Percentiles rank a stretch among this genome's conserved stretches.
phyloP scores from a whole-genome alignment of 2,113 vertebrate species.

The Mobula birostris region DNA sequence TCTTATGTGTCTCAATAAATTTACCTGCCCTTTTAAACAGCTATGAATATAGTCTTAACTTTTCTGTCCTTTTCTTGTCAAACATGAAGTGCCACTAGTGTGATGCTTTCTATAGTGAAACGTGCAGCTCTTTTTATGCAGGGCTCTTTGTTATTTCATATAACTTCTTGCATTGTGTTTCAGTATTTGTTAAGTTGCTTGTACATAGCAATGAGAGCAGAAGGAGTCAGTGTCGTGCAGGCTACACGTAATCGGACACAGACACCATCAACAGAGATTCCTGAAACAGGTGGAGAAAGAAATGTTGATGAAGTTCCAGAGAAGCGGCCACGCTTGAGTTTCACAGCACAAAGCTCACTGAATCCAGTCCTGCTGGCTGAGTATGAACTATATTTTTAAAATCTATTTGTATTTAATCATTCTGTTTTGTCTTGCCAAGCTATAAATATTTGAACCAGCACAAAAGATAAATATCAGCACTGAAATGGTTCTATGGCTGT shows the following conservation, averaged over 20 bases:
- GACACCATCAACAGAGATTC: slow-evolving; percentile 39
- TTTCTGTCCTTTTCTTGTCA: too few relatives aligned
- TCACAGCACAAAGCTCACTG: slow-evolving; percentile 33
- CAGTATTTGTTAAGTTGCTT: slow-evolving; percentile 78
- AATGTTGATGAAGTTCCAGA: slow-evolving; percentile 56
- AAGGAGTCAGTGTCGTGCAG: slow-evolving; percentile 54
- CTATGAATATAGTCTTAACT: too few relatives aligned
- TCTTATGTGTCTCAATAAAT: too few relatives aligned
- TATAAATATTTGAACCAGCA: background rate
- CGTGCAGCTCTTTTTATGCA: background rate
- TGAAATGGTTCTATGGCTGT: too few relatives aligned
- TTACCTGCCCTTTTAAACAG: too few relatives aligned
- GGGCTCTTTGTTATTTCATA: background rate
- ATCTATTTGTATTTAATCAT: background rate
- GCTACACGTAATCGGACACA: slow-evolving; percentile 46
- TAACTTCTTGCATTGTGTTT: slow-evolving; percentile 41
- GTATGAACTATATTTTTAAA: slow-evolving; percentile 11
- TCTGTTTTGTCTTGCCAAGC: background rate
- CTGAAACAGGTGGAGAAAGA: slow-evolving; percentile 47
- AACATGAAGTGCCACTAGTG: background rate
- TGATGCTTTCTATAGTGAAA: background rate
- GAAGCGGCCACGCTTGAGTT: slow-evolving; percentile 59
- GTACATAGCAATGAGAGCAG: slow-evolving; percentile 65
- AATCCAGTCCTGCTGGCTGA: background rate
- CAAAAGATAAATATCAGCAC: background rate